Conservation (phyloP, 2,113 vertebrate genomes). For the Hyperopisus bebe region DNA sequence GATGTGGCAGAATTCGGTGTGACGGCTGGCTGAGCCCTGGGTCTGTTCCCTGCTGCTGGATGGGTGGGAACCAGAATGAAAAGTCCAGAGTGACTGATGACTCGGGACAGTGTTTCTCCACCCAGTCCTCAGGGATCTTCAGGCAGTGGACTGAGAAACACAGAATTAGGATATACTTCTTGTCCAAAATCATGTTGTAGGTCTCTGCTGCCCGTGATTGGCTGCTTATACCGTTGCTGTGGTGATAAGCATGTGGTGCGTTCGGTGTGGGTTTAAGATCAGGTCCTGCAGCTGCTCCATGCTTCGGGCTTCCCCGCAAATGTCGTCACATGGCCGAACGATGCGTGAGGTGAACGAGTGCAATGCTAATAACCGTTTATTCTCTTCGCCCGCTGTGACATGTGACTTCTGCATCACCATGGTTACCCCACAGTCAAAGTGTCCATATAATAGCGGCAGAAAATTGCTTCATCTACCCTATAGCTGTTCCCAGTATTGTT, state of each 20-base stretch:
- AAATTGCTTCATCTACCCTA: conserved; percentile 20
- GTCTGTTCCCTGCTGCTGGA: background rate
- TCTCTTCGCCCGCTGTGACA: conserved; percentile 1
- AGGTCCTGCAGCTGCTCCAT: background rate
- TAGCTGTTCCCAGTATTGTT: conserved; percentile 8
- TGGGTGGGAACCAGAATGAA: background rate
- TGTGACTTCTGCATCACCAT: conserved; percentile 34
- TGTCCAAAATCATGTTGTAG: background rate
- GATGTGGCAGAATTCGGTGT: background rate
- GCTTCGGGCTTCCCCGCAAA: background rate
- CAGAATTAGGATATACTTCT: background rate
- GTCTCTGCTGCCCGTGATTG: background rate
- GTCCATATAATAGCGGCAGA: conserved; percentile 26
- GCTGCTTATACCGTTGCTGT: background rate
- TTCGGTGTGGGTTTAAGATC: background rate
- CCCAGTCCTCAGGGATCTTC: background rate
- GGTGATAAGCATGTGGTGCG: background rate
- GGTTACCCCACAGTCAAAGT: conserved; percentile 31
- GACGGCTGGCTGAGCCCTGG: background rate
- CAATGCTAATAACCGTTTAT: conserved; percentile 2
- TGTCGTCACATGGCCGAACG: background rate
- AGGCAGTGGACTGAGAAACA: background rate
- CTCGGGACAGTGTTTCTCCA: background rate
- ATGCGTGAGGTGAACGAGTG: background rate
- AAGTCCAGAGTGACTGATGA: background rate